phyloP scores from a whole-genome alignment of 2,888 invertebrate species.

The Hecatera dysodea region DNA sequence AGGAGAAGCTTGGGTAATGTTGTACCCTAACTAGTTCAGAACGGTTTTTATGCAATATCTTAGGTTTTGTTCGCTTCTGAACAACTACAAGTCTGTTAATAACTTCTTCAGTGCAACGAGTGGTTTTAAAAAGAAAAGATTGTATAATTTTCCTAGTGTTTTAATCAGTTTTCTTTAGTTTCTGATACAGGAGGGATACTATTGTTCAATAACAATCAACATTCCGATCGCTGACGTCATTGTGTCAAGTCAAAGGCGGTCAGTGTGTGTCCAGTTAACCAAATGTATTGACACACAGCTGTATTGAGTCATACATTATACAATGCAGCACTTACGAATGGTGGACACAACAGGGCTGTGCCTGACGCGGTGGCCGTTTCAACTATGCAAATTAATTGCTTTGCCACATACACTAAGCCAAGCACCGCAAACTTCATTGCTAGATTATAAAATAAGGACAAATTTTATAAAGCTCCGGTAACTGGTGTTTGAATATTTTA shows the following conservation, averaged over 20 bases:
- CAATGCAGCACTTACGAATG: conserved; percentile 58
- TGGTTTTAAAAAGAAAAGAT: conserved; percentile 12
- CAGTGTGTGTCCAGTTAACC: conserved; percentile 47
- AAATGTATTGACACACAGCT: conserved; percentile 53
- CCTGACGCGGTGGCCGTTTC: conserved; percentile 71
- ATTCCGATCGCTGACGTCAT: conserved; percentile 16
- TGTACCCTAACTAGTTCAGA: conserved; percentile 65
- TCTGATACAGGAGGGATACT: not conserved
- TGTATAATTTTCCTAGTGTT: conserved; percentile 5
- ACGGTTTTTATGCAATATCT: conserved; percentile 57
- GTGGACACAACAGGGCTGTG: conserved; percentile 61
- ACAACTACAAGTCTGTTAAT: conserved; percentile 51
- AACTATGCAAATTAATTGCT: conserved; percentile 84
- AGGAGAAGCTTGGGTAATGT: conserved; percentile 67
- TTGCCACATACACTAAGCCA: conserved; percentile 68
- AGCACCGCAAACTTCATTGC: conserved; percentile 71
- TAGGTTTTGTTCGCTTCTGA: conserved; percentile 45
- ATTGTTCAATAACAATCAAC: not conserved
- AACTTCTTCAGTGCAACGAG: conserved; percentile 40
- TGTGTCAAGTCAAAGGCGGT: conserved; percentile 2
- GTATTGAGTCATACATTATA: conserved; percentile 54
- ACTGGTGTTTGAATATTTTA: conserved; percentile 55
- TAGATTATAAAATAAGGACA: conserved; percentile 56
- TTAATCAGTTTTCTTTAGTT: not conserved
- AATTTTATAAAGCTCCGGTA: conserved; percentile 49